Base-by-base conservation (phyloP, 37 sponge, comb jelly and placozoan species). In the Chondrosia reniformis region DNA sequence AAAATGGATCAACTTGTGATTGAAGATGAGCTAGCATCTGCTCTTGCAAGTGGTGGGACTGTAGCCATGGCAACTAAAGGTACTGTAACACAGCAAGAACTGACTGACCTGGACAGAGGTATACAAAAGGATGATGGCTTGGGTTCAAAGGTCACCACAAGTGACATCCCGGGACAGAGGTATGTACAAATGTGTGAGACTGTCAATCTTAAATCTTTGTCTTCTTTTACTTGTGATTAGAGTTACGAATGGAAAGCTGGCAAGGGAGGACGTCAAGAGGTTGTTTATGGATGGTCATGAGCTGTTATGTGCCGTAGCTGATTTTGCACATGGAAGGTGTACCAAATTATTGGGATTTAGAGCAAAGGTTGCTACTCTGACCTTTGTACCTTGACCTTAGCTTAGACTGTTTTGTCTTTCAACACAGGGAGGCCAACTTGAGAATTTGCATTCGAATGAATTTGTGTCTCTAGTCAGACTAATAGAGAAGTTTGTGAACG, bases 321-420 rank as follows among this genome's bases (percentile, higher is more conserved):
- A 91, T 52, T 79, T 91, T 25, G 62, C 88, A 21, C 97, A 96
- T 45, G 69, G 84, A 9, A 81, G 97, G 33, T 96, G 94, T 75
- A 82, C 92, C 27, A 91, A 94, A 76, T 41, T 96, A 36, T 75
- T 96, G 27, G 83, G 63, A 22, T 72, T 96, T 22, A 80, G 93
- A 36, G 86, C 92, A 33, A 94, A 82, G 85, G 92, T 88, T 49
- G 15, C 17, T 17, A 19, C 54, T 19, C 54, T 19, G 15, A 28
- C 33, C 15, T 27, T 6, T 57, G 37, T 55, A 4, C 61, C 59
- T 77, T 59, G 5, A 25, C 10, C 49, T 36, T 25, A 25, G 2
- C 22, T 55, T 2, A n/a, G n/a, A n/a, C n/a, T 32, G 74, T 25
- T 12, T 24, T 73, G n/a, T 9, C 17, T 83, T 82, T 4, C 24